Evolutionary conservation across 2,888 invertebrate genomes (phyloP).

Genomic region (Craniophora ligustri): DNA sequence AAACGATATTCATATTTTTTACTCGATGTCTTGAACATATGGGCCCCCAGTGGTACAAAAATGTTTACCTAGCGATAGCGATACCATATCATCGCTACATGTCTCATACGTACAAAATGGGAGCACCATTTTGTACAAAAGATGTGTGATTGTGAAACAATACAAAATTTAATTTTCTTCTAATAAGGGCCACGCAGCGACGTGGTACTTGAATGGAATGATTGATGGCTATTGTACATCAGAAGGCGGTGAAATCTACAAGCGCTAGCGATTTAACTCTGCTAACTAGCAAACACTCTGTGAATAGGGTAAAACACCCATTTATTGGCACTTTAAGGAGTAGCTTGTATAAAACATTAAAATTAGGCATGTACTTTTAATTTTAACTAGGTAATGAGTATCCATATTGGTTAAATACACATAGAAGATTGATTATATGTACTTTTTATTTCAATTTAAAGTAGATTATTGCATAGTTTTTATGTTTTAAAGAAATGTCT

Average conservation of each 20-base stretch:
- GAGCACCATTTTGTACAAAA: conserved; percentile 56
- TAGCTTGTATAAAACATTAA: no score
- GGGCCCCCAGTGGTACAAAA: conserved; percentile 33
- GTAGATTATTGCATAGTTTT: no score
- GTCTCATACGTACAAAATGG: conserved; percentile 53
- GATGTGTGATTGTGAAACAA: conserved; percentile 60
- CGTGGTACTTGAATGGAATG: conserved; percentile 60
- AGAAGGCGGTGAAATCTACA: conserved; percentile 28
- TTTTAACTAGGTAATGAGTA: no score
- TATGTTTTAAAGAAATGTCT: no score
- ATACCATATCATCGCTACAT: conserved; percentile 46
- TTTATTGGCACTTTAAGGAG: no score
- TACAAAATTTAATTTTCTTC: conserved; percentile 61
- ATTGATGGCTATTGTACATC: conserved; percentile 58
- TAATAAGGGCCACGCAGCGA: conserved; percentile 55
- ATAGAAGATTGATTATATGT: no score
- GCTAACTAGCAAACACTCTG: background rate
- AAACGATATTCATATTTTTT: conserved; percentile 39
- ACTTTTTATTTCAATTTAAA: no score
- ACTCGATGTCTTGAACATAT: conserved; percentile 35
- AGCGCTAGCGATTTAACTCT: conserved; percentile 43
- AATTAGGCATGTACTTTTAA: no score
- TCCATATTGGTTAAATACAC: no score
- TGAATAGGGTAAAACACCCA: no score
- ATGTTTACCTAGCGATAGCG: conserved; percentile 59